Evolutionary conservation across 2,113 vertebrate genomes (phyloP), one percentile per base, ranked within the genome.

Genomic region (Thryonomys swinderianus): DNA sequence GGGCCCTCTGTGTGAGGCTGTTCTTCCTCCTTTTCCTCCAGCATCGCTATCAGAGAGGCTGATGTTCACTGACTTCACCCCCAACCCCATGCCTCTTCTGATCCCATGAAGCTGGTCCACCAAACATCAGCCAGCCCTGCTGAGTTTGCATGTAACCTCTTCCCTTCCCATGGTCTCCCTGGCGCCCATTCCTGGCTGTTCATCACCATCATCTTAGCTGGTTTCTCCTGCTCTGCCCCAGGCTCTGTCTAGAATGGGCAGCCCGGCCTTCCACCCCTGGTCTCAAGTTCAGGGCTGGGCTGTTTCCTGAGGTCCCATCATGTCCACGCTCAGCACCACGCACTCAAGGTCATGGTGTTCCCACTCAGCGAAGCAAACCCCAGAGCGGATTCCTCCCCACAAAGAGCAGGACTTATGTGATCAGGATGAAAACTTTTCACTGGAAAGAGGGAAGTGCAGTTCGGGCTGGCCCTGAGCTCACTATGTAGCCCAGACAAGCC

Each of bases 121-220:
- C 51, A 5, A 6, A 27, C 66, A 51, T 30, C 45, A 30, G 71
- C n/a, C 1, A 5, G 25, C 45, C 23, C 37, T 23, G 7, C 9
- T 1, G 78, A 53, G 27, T 57, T 42, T 57, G 12, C 0, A 7
- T 3, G 30, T 8, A 30, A 48, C 67, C 23, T 88, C 21, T 40
- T 37, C 27, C 20, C 27, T 10, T 34, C 79, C 91, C 23, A 4
- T 0, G 2, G 59, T 53, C 18, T n/a, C 53, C 71, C 34, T 34
- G 16, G 16, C 53, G 25, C 8, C 71, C 32, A 2, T 37, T n/a
- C 32, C 64, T 0, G 1, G 16, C 4, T 1, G 17, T 3, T 48
- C 37, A 9, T 18, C 0, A 1, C 13, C 12, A 3, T 11, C 0
- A 1, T 3, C 45, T 27, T 37, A 1, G 8, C n/a, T 9, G 0